These are phyloP conservation scores for Limonius californicus DNA, from an alignment of 1,140 invertebrate species.

Conservation along the genomic window DNA sequence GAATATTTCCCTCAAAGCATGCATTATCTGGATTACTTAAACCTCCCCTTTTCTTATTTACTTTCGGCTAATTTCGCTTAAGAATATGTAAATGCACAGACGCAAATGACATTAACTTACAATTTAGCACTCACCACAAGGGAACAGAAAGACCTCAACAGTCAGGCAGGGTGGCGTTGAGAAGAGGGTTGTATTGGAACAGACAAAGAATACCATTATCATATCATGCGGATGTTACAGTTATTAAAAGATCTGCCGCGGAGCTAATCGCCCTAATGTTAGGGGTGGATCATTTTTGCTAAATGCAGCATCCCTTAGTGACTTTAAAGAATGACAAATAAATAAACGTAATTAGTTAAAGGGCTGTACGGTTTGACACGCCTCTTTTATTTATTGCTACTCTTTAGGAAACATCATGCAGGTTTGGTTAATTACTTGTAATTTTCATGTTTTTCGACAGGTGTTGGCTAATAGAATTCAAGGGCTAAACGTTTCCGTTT, in stretches of 20 bases:
- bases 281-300: conserved; percentile 21
- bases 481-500: too few relatives aligned
- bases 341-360: conserved; percentile 3
- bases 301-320: conserved; percentile 6
- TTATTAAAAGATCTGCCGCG: conserved; percentile 30
- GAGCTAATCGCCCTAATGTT: conserved; percentile 30
- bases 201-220: conserved; percentile 14
- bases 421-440: too few relatives aligned
- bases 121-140: conserved; percentile 9
- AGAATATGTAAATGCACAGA: too few relatives aligned
- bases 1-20: too few relatives aligned
- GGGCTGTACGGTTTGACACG: too few relatives aligned
- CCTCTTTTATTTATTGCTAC: too few relatives aligned
- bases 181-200: not conserved
- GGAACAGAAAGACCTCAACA: not conserved
- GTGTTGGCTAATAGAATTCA: not conserved
- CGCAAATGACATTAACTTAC: not conserved
- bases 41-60: too few relatives aligned
- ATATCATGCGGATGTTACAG: conserved; percentile 29
- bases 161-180: not conserved
- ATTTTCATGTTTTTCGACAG: too few relatives aligned
- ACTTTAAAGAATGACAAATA: conserved; percentile 15
- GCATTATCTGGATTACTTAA: too few relatives aligned
- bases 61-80: too few relatives aligned
- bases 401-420: too few relatives aligned